These are phyloP conservation scores for Agonopterix arenella DNA, from an alignment of 2,888 invertebrate genomes.

Conservation along the genomic window DNA sequence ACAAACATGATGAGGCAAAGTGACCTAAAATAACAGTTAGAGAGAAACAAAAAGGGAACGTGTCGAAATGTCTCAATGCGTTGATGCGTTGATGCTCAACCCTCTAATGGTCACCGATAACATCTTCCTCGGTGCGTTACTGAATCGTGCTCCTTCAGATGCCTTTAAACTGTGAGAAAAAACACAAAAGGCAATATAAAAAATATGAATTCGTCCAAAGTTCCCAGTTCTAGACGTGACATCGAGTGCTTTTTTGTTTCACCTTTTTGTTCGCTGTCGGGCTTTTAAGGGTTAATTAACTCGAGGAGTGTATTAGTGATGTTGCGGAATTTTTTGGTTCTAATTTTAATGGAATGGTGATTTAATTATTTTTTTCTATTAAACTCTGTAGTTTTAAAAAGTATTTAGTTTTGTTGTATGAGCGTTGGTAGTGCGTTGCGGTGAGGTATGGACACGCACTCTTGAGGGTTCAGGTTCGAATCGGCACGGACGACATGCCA, in stretches of 20 bases:
- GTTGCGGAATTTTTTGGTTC: conserved; percentile 45
- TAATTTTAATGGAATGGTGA: neutral
- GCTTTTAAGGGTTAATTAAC: conserved; percentile 69
- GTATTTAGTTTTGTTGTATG: too few relatives aligned
- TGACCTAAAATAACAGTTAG: conserved; percentile 55
- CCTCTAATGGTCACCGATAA: conserved; percentile 66
- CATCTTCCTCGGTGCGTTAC: conserved; percentile 67
- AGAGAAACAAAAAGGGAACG: conserved; percentile 52
- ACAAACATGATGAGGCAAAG: conserved; percentile 26
- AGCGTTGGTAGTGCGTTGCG: too few relatives aligned
- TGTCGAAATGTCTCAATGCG: conserved; percentile 66
- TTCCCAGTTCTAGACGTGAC: conserved; percentile 64
- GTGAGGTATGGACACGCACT: too few relatives aligned
- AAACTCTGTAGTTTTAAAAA: too few relatives aligned
- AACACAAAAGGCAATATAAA: conserved; percentile 66
- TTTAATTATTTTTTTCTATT: neutral
- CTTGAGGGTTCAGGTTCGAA: too few relatives aligned
- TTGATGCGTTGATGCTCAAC: conserved; percentile 34
- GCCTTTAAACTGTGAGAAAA: conserved; percentile 70
- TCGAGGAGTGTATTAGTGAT: conserved; percentile 55
- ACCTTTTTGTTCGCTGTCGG: conserved; percentile 51
- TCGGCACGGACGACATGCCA: too few relatives aligned
- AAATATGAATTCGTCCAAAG: conserved; percentile 63
- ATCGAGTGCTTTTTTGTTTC: conserved; percentile 59
- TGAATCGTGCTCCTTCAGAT: conserved; percentile 69